Conservation (phyloP, 2,888 invertebrate species). For the Drosophila picticornis region DNA sequence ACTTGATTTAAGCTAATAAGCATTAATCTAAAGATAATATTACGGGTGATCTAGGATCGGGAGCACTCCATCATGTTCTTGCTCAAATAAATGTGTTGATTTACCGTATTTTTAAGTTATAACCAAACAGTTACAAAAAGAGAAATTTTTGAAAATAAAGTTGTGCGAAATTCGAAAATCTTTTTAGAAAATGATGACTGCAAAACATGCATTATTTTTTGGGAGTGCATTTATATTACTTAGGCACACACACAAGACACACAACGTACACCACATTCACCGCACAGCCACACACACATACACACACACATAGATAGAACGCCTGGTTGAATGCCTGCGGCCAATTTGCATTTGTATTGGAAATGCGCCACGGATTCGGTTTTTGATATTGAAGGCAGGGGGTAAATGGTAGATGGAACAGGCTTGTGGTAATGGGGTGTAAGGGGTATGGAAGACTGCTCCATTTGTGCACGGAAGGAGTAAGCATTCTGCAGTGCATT, state of each 20-base stretch:
- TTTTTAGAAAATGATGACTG: not conserved
- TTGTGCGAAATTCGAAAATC: not conserved
- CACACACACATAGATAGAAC: conserved; percentile 15
- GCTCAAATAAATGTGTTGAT: not conserved
- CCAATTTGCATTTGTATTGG: conserved; percentile 69
- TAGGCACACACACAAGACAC: conserved; percentile 10
- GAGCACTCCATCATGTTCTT: not conserved
- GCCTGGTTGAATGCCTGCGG: conserved; percentile 67
- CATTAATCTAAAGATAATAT: not conserved
- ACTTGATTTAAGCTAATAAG: not conserved
- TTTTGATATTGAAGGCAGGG: conserved; percentile 20
- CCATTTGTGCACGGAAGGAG: conserved; percentile 34
- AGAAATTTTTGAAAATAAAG: not conserved
- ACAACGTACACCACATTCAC: conserved; percentile 3
- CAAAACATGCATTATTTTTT: not conserved
- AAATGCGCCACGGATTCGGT: conserved; percentile 52
- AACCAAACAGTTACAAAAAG: not conserved
- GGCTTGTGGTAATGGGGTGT: not conserved
- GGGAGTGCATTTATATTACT: not conserved
- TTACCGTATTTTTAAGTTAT: not conserved
- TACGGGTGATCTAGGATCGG: not conserved
- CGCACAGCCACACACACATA: conserved; percentile 8
- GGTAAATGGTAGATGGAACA: not conserved
- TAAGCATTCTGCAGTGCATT: conserved; percentile 50
- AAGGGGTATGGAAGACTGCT: conserved; percentile 8